Evolutionary conservation across 1,140 invertebrate genomes (phyloP), one percentile per base, ranked within the genome.

Genomic region (Calephelis nemesis): DNA sequence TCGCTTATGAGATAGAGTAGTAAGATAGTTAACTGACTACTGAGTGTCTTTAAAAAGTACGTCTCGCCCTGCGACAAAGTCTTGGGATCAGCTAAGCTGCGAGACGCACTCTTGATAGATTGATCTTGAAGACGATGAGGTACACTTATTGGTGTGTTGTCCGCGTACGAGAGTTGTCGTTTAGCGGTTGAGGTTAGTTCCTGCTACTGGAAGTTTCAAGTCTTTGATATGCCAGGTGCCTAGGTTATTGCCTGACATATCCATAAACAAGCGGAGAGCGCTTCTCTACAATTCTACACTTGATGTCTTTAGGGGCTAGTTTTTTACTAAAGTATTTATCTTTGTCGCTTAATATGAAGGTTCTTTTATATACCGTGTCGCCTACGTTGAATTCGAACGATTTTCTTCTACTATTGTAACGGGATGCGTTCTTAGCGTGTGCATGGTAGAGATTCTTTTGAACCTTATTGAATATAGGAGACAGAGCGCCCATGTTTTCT

Each of bases 391-490:
- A 72, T 40, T 74, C 70, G 0, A 47, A n/a, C 5, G 30, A 7
- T 52, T 74, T 74, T 7, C 69, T 40, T 1, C 69, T 47, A 4
- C 68, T 15, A 62, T 70, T 74, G 11, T 70, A 71, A 52, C 30
- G 66, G 6, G n/a, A 4, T 3, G 54, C 12, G 63, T 68, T 69
- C 40, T 63, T 74, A 11, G n/a, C 8, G 40, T 74, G 73, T 9
- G 65, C 62, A 7, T 71, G 58, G 12, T n/a, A 69, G 30, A 30
- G 30, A 30, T 30, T 30, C 30, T 30, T 30, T 62, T 75, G 74
- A 0, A 75, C 74, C 58, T 72, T 70, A 62, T 70, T 60, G 52
- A 75, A 75, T 40, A 72, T 63, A 5, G 39, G 19, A 45, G 8
- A 5, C 15, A 74, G 50, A 11, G 30, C 30, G 30, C 72, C 72